These are phyloP conservation scores for Ictalurus punctatus DNA, from an alignment of 2,113 vertebrate genomes.

Conservation along the genomic window DNA sequence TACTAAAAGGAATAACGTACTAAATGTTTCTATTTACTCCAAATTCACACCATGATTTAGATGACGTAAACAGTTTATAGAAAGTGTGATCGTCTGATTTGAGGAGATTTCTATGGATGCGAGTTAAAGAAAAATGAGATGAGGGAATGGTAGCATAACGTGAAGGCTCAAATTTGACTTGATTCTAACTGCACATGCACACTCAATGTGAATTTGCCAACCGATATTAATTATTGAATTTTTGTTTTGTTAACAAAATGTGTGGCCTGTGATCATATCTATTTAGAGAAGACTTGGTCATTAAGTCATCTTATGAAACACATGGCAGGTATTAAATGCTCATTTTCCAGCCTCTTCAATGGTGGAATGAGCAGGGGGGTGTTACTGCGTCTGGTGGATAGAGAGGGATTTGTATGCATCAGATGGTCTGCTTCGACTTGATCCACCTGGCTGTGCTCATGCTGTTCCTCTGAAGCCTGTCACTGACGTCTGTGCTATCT, in stretches of 20 bases:
- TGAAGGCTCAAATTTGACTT: neutral
- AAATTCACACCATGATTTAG: neutral
- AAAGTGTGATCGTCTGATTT: neutral
- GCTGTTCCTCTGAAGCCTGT: slow-evolving; percentile 24
- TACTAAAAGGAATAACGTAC: neutral
- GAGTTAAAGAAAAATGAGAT: neutral
- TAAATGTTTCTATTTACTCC: neutral
- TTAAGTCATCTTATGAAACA: neutral
- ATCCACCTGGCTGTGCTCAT: slow-evolving; percentile 27
- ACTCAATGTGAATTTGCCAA: neutral
- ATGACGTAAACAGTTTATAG: neutral
- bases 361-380: neutral
- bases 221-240: neutral
- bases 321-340: neutral
- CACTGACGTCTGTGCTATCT: slow-evolving; percentile 18
- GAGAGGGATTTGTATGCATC: slow-evolving; percentile 34
- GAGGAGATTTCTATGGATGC: neutral
- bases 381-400: neutral
- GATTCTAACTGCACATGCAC: neutral
- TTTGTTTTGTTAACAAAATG: neutral
- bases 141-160: neutral
- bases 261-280: neutral
- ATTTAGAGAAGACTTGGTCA: neutral
- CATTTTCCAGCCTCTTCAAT: neutral
- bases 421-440: neutral